These are phyloP conservation scores for Gymnosoma rotundatum DNA, from an alignment of 2,888 invertebrate genomes.

Conservation along the genomic window DNA sequence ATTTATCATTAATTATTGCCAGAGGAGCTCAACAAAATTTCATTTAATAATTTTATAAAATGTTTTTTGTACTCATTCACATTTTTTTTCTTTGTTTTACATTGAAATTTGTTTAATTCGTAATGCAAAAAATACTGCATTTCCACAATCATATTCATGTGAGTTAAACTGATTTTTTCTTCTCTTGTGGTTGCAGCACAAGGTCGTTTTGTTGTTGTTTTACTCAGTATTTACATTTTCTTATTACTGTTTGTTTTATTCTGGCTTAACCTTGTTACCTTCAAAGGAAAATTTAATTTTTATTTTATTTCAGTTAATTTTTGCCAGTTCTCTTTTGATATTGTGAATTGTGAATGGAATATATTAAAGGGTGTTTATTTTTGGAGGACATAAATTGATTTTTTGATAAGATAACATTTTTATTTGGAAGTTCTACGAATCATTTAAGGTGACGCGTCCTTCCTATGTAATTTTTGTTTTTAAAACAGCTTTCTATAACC, in stretches of 20 bases:
- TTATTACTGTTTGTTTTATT: conserved; percentile 20
- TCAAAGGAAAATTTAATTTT: conserved; percentile 32
- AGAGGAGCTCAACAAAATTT: background rate
- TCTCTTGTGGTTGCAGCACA: conserved; percentile 18
- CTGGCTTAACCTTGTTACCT: conserved; percentile 36
- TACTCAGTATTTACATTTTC: conserved; percentile 29
- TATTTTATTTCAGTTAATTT: conserved; percentile 7
- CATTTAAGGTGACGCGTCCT: too few relatives aligned
- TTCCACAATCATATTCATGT: background rate
- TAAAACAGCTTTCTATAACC: too few relatives aligned
- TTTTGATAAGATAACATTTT: too few relatives aligned
- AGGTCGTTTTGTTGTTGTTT: conserved; percentile 14
- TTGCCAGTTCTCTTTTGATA: background rate
- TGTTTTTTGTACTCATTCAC: background rate
- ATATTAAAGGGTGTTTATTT: too few relatives aligned
- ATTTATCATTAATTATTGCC: background rate
- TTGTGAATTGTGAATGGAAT: background rate
- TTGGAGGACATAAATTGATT: too few relatives aligned
- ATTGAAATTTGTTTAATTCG: conserved; percentile 23
- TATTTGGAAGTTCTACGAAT: too few relatives aligned
- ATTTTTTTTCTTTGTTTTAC: background rate
- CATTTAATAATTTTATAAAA: background rate
- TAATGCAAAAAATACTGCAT: background rate
- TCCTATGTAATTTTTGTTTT: too few relatives aligned
- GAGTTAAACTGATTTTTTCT: background rate